Evolutionary conservation across 2,797 vertebrate genomes (phyloP), one percentile per base, ranked within the genome.

Genomic region (Epinephelus awoara): DNA sequence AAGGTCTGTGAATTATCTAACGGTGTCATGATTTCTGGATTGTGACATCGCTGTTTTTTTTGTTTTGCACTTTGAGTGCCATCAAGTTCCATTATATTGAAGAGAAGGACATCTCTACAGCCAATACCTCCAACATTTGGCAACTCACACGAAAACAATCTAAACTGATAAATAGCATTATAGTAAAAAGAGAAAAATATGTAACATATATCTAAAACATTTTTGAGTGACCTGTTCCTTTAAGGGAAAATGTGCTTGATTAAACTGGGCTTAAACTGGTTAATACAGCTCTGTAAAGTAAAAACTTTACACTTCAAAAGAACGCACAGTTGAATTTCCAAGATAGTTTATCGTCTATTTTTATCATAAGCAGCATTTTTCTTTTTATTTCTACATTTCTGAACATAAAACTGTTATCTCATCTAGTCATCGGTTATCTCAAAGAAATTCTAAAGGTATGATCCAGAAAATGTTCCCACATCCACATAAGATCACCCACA

Each of bases 391-490:
- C 19, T 67, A 40, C 21, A 72, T 85, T 62, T 64, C 42, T 25
- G 49, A 75, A 29, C 34, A 64, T 19, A 1, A 81, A 25, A 71
- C 11, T 34, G 27, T 38, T 77, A 38, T 75, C 69, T 87, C 52
- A 82, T n/a, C n/a, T n/a, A 72, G 46, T 66, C 68, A 2, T 40
- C 67, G 44, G 81, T 75, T 67, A 86, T 85, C 77, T 82, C 7
- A 44, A 21, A 52, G 18, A 46, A 19, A 82, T 86, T 38, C 47
- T 57, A 15, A 73, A 72, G 66, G 2, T 47, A 70, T 19, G 13
- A 61, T 70, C 23, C 25, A 67, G 54, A 71, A 76, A 70, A 69
- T 74, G 14, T 75, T 77, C 66, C 67, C 38, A 0, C 44, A 66
- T 78, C 52, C 56, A 79, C 49, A 75, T 4, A 21, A 69, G 21